phyloP scores from a whole-genome alignment of 2,888 invertebrate genomes.

The Sympetrum striolatum region DNA sequence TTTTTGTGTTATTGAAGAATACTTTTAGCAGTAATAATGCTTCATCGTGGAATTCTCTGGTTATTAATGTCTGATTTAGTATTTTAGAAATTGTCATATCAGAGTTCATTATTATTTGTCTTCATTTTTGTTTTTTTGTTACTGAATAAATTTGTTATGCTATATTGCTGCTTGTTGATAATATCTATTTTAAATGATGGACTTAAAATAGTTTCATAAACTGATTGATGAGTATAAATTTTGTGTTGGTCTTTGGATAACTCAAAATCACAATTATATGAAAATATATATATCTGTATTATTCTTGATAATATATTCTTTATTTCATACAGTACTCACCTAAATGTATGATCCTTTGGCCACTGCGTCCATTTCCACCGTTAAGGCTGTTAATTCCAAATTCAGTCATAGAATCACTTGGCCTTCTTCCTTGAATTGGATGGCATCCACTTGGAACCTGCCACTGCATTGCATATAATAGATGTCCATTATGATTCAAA shows the following conservation, averaged over 20 bases:
- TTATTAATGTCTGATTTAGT: too few relatives aligned
- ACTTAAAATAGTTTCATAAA: too few relatives aligned
- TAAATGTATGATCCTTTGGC: background rate
- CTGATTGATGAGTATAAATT: background rate
- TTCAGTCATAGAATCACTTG: background rate
- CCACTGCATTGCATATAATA: background rate
- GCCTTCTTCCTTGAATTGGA: constrained; percentile 18
- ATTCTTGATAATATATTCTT: background rate
- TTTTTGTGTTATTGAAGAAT: too few relatives aligned
- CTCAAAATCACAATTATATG: background rate
- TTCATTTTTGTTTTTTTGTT: too few relatives aligned
- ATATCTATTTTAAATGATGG: too few relatives aligned
- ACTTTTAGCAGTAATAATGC: too few relatives aligned
- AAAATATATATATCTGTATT: background rate
- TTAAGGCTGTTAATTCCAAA: background rate
- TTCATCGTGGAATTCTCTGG: too few relatives aligned
- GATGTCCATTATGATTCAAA: background rate
- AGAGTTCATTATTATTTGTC: too few relatives aligned
- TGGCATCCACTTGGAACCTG: constrained; percentile 20
- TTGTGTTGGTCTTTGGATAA: background rate
- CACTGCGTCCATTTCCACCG: background rate
- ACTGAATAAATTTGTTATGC: too few relatives aligned
- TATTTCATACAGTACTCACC: background rate
- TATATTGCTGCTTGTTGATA: too few relatives aligned
- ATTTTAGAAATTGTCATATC: too few relatives aligned